Base-by-base conservation (phyloP, 2,888 invertebrate genomes). In the Archips xylosteana region DNA sequence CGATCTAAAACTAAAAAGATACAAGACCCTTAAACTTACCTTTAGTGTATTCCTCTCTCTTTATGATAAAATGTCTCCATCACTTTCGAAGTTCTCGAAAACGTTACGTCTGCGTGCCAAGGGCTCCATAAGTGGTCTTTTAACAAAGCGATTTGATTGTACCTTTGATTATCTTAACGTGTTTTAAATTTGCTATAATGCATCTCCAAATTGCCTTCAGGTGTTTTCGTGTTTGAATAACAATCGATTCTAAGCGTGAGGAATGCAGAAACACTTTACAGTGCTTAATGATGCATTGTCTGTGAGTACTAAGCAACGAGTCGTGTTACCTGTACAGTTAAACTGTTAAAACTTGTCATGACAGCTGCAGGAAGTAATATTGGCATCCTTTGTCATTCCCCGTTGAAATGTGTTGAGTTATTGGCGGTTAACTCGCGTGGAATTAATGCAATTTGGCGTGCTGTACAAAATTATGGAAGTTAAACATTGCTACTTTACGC, bases 381-480 rank as follows among this genome's bases (percentile, higher is more conserved):
- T 71, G 51, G 65, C 71, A 71, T 60, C 71, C 42, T 60, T 71
- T 66, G 65, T 71, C 71, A 51, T 51, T 71, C 9, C 23, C 57
- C 59, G 64, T 59, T 23, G 13, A 60, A 51, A 60, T 49, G 15
- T 36, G 9, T 42, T 39, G 49, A 57, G 49, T 36, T 47, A 45
- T 36, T 36, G 51, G n/a, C 13, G 34, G 13, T 61, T 23, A 64
- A 61, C 42, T 65, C 65, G 51, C 8, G 13, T 15, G 54, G 42
- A 74, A 64, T n/a, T 70, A 70, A 74, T 45, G 34, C 60, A 69
- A 74, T 65, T 74, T 70, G 73, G 63, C 73, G n/a, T 47, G 39
- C 57, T 39, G 63, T 73, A 63, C 62, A 68, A 68, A 57, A 69
- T 73, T 63, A 68, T 62, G 62, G 60, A 68, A 54, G 61, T 63